phyloP scores from a whole-genome alignment of 2,888 invertebrate species.

The Gastrophysa polygoni region DNA sequence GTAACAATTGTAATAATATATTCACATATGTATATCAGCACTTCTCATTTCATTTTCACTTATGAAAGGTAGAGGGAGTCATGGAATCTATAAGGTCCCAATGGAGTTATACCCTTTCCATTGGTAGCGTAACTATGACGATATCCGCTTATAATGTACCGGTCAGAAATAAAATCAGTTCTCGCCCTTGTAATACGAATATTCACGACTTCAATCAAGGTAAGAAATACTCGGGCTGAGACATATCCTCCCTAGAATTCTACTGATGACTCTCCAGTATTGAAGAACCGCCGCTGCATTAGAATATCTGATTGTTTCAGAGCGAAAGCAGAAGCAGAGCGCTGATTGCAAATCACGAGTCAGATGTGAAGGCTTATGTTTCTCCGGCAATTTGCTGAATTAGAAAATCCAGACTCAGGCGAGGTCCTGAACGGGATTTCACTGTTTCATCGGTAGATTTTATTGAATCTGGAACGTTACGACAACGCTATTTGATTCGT shows the following conservation, averaged over 20 bases:
- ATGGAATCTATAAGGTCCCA: too few relatives aligned
- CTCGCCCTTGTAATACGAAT: too few relatives aligned
- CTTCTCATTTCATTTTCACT: too few relatives aligned
- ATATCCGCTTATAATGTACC: background rate
- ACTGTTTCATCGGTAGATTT: constrained; percentile 25
- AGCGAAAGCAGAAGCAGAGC: background rate
- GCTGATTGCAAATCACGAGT: constrained; percentile 5
- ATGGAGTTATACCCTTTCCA: too few relatives aligned
- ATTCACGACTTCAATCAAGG: too few relatives aligned
- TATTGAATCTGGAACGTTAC: constrained; percentile 14
- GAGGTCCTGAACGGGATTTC: constrained; percentile 24
- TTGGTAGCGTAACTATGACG: too few relatives aligned
- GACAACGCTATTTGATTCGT: constrained; percentile 13
- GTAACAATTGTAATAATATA: too few relatives aligned
- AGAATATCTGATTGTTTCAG: background rate
- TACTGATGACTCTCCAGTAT: background rate
- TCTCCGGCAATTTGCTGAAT: constrained; percentile 35
- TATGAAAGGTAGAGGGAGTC: too few relatives aligned
- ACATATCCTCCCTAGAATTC: too few relatives aligned
- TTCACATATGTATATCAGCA: too few relatives aligned
- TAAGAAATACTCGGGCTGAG: too few relatives aligned
- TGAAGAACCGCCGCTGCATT: background rate
- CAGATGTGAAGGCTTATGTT: constrained; percentile 25
- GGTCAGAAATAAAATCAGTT: too few relatives aligned
- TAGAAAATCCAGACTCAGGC: constrained; percentile 28